Evolutionary conservation across 2,113 vertebrate genomes (phyloP), one percentile per base, ranked within the genome.

Genomic region (Rana temporaria): DNA sequence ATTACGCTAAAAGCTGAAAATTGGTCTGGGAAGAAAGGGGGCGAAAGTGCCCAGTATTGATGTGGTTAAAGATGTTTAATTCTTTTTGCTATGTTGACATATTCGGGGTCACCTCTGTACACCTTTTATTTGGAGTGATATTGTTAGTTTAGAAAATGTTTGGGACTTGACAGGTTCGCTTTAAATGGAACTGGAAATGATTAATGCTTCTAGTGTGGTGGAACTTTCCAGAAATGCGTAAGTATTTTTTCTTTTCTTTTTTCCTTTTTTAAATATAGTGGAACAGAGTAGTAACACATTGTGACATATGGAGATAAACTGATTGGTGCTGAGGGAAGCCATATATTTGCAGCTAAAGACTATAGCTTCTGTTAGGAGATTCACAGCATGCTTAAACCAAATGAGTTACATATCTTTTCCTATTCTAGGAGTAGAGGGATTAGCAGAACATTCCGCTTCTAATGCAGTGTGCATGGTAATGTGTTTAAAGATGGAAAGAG

Each of bases 321-420:
- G 67, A 80, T 42, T 71, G 75, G 26, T 82, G 65, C 11, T 73
- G 60, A 38, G 71, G 71, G 62, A 82, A 81, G 70, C 62, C 70
- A 74, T 82, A 74, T 82, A 82, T 83, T 83, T 83, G 34, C 81
- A 68, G 72, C 71, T 81, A 85, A 70, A 62, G 66, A 85, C 71
- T 85, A 88, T 87, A 66, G 81, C 68, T 66, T 76, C 82, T 86
- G 38, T 70, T 71, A 83, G 81, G 26, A 75, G 55, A 81, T 74
- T 84, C 81, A 83, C 38, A 85, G 70, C 15, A 75, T 74, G n/a
- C 70, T 89, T 87, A 84, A 86, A 77, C 53, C 84, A 79, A 71
- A 83, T 81, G 85, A 73, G 55, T 4, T 84, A 87, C 85, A 85
- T 85, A 88, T 90, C 64, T 82, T 72, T 85, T 63, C 57, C 8